Base-by-base conservation (phyloP, 1,140 invertebrate genomes). In the Drosophila nigrodunni region DNA sequence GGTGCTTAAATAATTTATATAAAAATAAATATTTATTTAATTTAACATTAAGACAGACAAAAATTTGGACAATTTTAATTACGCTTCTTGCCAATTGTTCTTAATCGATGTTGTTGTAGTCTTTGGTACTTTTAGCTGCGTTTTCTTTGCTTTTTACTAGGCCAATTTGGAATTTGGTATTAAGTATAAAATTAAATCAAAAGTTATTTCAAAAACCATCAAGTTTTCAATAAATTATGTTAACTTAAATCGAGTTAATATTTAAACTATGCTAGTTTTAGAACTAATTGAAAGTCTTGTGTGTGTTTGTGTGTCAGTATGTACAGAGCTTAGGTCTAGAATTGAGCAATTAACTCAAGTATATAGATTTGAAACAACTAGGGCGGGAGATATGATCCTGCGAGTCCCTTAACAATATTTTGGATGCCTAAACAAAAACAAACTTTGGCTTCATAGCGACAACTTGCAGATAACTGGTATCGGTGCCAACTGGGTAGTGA, bases 101-200 rank as follows among this genome's bases (percentile, higher is more conserved):
- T 44, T 54, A 30, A 30, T 64, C 52, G 54, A 69, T 68, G 52
- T 58, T 78, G 8, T 69, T 54, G 39, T 75, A 75, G 66, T 91
- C 90, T 91, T 91, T 91, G 90, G 90, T 91, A 86, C 80, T 80
- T 83, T 91, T 91, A 91, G 90, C 90, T 91, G 89, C 68, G 69
- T 80, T 80, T 74, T 80, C 55, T 68, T 80, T 77, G 70, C 64
- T 67, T 68, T 52, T 59, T 74, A 54, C 60, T 78, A 65, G 65
- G 76, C 85, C 85, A 89, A 89, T 89, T 89, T 90, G 61, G 54
- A 71, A 69, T 78, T 81, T 76, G 73, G 74, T 88, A 39, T 46
- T 74, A 41, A 18, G 39, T 39, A 49, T 59, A 66, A 88, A 88
- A 74, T 43, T 74, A 64, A 73, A 62, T 73, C 61, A 79, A 77